Conservation (phyloP, 2,888 invertebrate species). For the Blastobasis adustella region DNA sequence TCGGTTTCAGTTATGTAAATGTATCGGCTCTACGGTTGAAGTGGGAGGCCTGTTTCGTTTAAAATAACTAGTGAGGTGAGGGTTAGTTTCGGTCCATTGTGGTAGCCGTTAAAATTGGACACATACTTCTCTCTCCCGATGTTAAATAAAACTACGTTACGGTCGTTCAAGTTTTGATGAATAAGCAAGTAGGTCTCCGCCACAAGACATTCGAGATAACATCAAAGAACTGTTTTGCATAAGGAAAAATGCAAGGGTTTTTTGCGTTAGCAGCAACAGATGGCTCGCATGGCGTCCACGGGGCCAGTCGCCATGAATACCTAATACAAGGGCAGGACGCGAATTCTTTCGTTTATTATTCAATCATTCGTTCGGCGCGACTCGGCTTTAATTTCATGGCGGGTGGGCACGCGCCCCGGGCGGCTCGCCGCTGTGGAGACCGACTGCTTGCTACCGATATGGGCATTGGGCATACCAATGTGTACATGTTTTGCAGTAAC, state of each 20-base stretch:
- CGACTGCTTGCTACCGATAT: too few relatives aligned
- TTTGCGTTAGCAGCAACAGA: background rate
- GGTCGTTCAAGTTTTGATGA: background rate
- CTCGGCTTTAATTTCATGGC: slow-evolving; percentile 75
- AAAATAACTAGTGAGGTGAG: too few relatives aligned
- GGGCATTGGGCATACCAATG: too few relatives aligned
- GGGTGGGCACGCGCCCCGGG: slow-evolving; percentile 67
- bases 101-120: too few relatives aligned
- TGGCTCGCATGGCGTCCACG: slow-evolving; percentile 15
- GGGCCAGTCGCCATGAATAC: slow-evolving; percentile 71
- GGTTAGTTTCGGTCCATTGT: too few relatives aligned
- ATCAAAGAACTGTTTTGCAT: too few relatives aligned
- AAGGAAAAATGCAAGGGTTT: too few relatives aligned
- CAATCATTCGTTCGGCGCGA: slow-evolving; percentile 74
- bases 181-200: too few relatives aligned
- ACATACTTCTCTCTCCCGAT: too few relatives aligned
- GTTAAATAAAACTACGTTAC: background rate
- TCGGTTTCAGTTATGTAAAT: slow-evolving; percentile 34
- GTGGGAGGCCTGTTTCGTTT: too few relatives aligned
- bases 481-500: too few relatives aligned
- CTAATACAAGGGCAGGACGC: slow-evolving; percentile 71
- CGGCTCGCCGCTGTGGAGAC: slow-evolving; percentile 19
- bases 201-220: too few relatives aligned
- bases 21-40: slow-evolving; percentile 21
- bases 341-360: slow-evolving; percentile 76